Evolutionary conservation across 2,113 vertebrate species (phyloP), one percentile per base, ranked within the genome.

Genomic region (Oceanites oceanicus): DNA sequence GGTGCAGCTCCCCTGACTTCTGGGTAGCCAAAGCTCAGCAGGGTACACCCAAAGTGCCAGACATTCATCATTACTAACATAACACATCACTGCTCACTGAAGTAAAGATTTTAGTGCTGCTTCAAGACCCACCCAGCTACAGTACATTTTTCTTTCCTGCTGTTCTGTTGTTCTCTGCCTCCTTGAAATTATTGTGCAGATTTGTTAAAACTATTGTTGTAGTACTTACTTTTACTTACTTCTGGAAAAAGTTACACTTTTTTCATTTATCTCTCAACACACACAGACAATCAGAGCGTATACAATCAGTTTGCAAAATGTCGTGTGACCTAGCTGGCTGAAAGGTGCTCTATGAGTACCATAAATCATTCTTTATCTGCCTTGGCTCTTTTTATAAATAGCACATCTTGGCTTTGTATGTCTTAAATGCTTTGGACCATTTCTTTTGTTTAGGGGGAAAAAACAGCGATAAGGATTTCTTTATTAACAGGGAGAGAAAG

Each of bases 291-390:
- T 86, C 21, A 26, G 42, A 65, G 55, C 9, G 12, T 26, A 61
- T 7, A 56, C 40, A 42, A 75, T 81, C 36, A 76, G 74, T 47
- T 49, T 83, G 68, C 50, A 93, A 86, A 92, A 73, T n/a, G 45
- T 9, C 5, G 6, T 58, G 56, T 92, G 92, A 90, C 66, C 94
- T 40, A 81, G 85, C 47, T 53, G 61, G 77, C 66, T 94, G 94
- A 76, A 92, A 82, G 74, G 88, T 90, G 34, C 61, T 90, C 67
- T 91, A 10, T 14, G 74, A 94, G 84, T 36, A 87, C 72, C 88
- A 93, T 92, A 94, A 97, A 96, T 97, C 90, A 84, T 91, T 83
- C 75, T 76, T 96, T 95, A 97, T 95, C 95, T 92, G 32, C 61
- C 44, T 59, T 71, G 45, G 29, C 66, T 91, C 27, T 76, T 94